Conservation (phyloP, 2,113 vertebrate genomes). For the Amblyopsis rosae region DNA sequence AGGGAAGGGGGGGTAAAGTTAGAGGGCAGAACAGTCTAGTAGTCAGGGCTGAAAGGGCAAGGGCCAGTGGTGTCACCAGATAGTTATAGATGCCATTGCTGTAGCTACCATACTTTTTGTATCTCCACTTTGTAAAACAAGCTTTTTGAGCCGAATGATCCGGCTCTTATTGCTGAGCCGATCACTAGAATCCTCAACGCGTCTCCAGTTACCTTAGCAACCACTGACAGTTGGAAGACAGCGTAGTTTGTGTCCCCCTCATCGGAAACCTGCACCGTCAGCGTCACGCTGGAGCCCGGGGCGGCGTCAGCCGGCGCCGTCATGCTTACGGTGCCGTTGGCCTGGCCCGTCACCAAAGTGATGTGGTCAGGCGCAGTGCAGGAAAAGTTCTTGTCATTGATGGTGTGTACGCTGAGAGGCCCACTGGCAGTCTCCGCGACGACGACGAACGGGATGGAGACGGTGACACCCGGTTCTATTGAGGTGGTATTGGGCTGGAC, state of each 20-base stretch:
- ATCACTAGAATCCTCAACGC: neutral
- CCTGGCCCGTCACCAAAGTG: conserved; percentile 33
- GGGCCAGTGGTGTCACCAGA: too few relatives aligned
- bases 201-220: conserved; percentile 51
- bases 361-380: conserved; percentile 27
- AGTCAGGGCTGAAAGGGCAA: too few relatives aligned
- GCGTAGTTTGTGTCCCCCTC: conserved; percentile 66
- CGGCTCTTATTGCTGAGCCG: too few relatives aligned
- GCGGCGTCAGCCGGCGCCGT: conserved; percentile 33
- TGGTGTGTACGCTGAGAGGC: conserved; percentile 49
- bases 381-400: conserved; percentile 54
- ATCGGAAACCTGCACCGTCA: conserved; percentile 67
- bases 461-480: conserved; percentile 57
- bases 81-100: too few relatives aligned
- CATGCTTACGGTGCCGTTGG: conserved; percentile 47
- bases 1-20: too few relatives aligned
- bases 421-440: conserved; percentile 30
- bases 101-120: too few relatives aligned
- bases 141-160: too few relatives aligned
- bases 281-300: conserved; percentile 67
- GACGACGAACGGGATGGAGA: conserved; percentile 63
- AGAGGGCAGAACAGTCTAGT: too few relatives aligned
- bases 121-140: too few relatives aligned
- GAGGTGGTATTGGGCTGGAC: conserved; percentile 33
- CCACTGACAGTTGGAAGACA: conserved; percentile 62